Conservation (phyloP, 2,797 vertebrate genomes). For the Enteromius trimaculatus region DNA sequence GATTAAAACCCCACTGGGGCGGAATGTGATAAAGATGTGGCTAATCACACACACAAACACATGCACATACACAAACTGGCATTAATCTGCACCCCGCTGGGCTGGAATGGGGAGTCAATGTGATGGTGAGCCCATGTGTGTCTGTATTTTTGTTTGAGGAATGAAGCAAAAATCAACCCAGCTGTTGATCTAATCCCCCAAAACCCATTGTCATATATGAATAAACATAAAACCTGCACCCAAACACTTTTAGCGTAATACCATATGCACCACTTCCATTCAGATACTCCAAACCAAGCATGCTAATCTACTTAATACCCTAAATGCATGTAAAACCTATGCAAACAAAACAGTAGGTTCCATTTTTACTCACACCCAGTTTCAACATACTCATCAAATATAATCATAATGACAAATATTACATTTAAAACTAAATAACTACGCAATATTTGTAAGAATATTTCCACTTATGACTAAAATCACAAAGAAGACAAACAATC, state of each 20-base stretch:
- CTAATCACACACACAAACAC: slow-evolving; percentile 44
- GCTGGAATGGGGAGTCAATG: slow-evolving; percentile 42
- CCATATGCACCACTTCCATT: slow-evolving; percentile 1
- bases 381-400: not conserved
- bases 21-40: slow-evolving; percentile 48
- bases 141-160: slow-evolving; percentile 21
- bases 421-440: not conserved
- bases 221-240: slow-evolving; percentile 31
- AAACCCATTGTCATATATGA: slow-evolving; percentile 2
- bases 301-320: slow-evolving; percentile 16
- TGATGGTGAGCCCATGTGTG: slow-evolving; percentile 9
- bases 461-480: not conserved
- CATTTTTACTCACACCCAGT: not conserved
- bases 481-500: not conserved
- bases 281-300: slow-evolving; percentile 13
- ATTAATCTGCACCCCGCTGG: slow-evolving; percentile 66
- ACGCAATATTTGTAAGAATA: not conserved
- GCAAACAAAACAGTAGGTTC: slow-evolving; percentile 1
- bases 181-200: slow-evolving; percentile 22
- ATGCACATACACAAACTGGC: slow-evolving; percentile 26
- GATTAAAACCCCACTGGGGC: slow-evolving; percentile 32
- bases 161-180: slow-evolving; percentile 15
- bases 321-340: not conserved
- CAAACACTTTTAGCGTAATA: not conserved
- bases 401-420: not conserved